Evolutionary conservation across 2,113 vertebrate species (phyloP).

Genomic region (Tretioscincus oriximinensis): DNA sequence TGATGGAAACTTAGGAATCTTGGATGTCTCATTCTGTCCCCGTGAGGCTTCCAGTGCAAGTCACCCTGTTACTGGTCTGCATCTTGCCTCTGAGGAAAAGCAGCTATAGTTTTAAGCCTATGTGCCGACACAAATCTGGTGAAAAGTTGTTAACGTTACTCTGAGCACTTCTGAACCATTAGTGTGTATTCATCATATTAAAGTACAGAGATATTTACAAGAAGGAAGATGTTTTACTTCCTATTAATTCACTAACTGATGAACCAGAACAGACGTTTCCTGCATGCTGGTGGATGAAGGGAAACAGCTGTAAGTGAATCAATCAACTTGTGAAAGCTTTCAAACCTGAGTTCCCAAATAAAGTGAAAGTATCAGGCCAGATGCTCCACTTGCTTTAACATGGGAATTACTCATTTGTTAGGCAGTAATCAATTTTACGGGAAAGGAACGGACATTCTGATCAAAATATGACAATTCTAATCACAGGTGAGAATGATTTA

Average conservation of each 20-base stretch:
- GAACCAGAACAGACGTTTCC: constrained; percentile 8
- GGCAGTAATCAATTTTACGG: constrained; percentile 36
- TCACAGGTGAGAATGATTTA: constrained; percentile 58
- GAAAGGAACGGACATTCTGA: constrained; percentile 39
- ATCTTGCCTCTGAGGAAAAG: no score
- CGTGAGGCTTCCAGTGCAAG: no score
- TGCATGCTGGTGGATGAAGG: constrained; percentile 2
- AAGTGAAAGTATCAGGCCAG: constrained; percentile 36
- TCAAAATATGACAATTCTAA: constrained; percentile 59
- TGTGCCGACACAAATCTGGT: not conserved
- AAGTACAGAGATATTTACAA: constrained; percentile 28
- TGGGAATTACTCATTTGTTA: constrained; percentile 44
- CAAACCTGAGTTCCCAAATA: constrained; percentile 34
- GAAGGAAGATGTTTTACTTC: constrained; percentile 32
- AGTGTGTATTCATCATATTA: not conserved
- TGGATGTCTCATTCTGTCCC: no score
- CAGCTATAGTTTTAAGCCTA: not conserved
- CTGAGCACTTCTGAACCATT: not conserved
- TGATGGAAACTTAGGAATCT: no score
- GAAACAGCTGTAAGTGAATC: constrained; percentile 1
- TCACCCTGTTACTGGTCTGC: no score
- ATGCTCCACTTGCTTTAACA: constrained; percentile 33
- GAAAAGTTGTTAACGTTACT: not conserved
- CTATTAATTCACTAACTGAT: not conserved
- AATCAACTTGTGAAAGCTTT: constrained; percentile 12